A percentile compares a stretch with the other conserved stretches of the same genome.
Conservation (phyloP, 2,888 invertebrate species). For the Andrena flavipes region DNA sequence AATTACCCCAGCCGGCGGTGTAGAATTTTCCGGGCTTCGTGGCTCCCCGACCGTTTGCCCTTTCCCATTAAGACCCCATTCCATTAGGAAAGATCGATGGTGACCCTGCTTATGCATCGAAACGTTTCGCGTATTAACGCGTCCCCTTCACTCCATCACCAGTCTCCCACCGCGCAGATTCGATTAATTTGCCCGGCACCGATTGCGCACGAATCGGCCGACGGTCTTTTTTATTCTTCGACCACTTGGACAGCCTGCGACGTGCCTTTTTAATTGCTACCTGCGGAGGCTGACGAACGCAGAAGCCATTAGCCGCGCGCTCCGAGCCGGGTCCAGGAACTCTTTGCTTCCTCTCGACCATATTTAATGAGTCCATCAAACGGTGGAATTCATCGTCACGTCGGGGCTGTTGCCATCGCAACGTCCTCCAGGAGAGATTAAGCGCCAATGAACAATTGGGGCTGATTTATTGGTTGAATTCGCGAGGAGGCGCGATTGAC, state of each 20-base stretch:
- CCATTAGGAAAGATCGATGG: not conserved
- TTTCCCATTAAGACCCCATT: not conserved
- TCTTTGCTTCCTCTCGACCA: not conserved
- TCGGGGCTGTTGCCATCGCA: conserved; percentile 1
- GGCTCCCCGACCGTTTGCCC: not conserved
- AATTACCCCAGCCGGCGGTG: not conserved
- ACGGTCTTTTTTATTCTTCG: not conserved
- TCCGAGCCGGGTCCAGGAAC: too few species aligned
- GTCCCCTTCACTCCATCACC: not conserved
- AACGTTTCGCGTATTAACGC: not conserved
- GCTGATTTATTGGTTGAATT: not conserved
- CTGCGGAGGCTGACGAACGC: too few species aligned
- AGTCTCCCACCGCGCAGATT: not conserved
- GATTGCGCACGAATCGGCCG: not conserved
- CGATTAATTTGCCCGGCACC: not conserved
- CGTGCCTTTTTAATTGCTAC: too few species aligned
- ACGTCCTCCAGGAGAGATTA: not conserved
- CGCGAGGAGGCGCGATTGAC: not conserved
- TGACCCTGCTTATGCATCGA: not conserved
- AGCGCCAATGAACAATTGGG: not conserved
- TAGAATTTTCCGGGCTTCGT: not conserved
- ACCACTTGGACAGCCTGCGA: too few species aligned
- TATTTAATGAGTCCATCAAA: not conserved
- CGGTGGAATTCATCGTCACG: not conserved
- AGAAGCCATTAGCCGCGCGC: not conserved